Conservation (phyloP, 2,888 invertebrate species). For the Scaeva pyrastri region DNA sequence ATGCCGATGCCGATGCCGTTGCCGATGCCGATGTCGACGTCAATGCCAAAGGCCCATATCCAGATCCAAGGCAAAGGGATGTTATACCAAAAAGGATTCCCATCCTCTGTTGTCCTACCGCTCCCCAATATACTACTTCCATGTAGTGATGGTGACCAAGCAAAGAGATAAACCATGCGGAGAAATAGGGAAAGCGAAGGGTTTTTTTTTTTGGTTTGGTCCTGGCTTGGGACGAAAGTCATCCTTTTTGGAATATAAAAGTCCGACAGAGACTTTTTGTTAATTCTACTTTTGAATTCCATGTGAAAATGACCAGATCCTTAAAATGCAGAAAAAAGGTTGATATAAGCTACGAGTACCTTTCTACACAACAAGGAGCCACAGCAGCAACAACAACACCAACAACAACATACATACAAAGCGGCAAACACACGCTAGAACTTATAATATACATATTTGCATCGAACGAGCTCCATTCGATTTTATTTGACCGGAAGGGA, state of each 20-base stretch:
- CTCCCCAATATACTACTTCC: not conserved
- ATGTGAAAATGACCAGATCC: constrained; percentile 66
- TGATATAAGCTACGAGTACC: not conserved
- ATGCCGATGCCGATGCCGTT: not conserved
- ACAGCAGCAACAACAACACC: constrained; percentile 28
- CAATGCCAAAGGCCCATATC: constrained; percentile 39
- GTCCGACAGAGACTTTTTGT: constrained; percentile 49
- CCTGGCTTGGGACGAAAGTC: constrained; percentile 8
- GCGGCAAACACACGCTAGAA: constrained; percentile 38
- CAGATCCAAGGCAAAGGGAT: constrained; percentile 35
- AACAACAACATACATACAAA: not conserved
- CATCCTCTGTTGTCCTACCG: not conserved
- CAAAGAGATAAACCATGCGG: constrained; percentile 62
- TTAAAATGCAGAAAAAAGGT: constrained; percentile 51
- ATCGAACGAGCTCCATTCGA: constrained; percentile 51
- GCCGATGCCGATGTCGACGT: not conserved
- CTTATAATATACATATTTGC: constrained; percentile 64
- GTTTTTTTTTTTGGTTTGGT: constrained; percentile 1
- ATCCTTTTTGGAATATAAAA: constrained; percentile 59
- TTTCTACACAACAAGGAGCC: not conserved
- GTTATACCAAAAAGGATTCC: constrained; percentile 31
- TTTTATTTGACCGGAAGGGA: constrained; percentile 70
- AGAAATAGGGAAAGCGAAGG: constrained; percentile 25
- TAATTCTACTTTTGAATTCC: constrained; percentile 61
- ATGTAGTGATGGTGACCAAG: constrained; percentile 24